Percentiles rank a stretch among this genome's conserved stretches.
Conservation (phyloP, 2,888 invertebrate species). For the Polydrusus cervinus region DNA sequence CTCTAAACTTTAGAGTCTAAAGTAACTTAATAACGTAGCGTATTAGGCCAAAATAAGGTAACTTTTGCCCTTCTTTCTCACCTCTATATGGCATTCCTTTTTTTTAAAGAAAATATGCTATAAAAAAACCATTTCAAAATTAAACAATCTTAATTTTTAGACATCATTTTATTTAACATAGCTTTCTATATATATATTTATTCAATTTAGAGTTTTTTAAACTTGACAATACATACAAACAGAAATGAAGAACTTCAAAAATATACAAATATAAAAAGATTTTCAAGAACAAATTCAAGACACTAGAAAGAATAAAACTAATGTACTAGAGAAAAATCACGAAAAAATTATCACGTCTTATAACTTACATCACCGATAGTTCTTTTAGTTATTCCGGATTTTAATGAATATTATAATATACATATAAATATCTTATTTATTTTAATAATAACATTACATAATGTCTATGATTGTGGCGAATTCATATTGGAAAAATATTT, state of each 20-base stretch:
- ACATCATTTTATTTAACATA: constrained; percentile 47
- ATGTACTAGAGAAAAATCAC: constrained; percentile 45
- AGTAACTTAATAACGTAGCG: too few relatives aligned
- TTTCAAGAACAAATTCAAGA: constrained; percentile 24
- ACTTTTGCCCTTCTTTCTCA: too few relatives aligned
- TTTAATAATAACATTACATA: neutral
- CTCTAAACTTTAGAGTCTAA: too few relatives aligned
- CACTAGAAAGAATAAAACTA: constrained; percentile 30
- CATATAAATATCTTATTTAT: constrained; percentile 27
- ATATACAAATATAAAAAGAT: constrained; percentile 43
- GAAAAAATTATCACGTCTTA: constrained; percentile 46
- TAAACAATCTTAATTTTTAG: neutral
- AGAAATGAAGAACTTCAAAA: constrained; percentile 30
- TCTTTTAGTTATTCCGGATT: constrained; percentile 34
- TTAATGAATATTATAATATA: constrained; percentile 16
- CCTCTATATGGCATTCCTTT: too few relatives aligned
- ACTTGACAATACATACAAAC: constrained; percentile 37
- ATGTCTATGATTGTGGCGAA: too few relatives aligned
- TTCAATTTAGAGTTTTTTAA: constrained; percentile 34
- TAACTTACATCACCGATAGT: constrained; percentile 29
- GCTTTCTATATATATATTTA: constrained; percentile 29
- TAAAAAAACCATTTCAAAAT: too few relatives aligned
- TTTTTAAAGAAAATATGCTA: too few relatives aligned
- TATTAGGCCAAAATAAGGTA: too few relatives aligned
- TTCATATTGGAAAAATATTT: too few relatives aligned